A percentile compares a stretch with the other conserved stretches of the same genome.
phyloP scores from a whole-genome alignment of 2,888 invertebrate species.

The Eupithecia pulchellata region DNA sequence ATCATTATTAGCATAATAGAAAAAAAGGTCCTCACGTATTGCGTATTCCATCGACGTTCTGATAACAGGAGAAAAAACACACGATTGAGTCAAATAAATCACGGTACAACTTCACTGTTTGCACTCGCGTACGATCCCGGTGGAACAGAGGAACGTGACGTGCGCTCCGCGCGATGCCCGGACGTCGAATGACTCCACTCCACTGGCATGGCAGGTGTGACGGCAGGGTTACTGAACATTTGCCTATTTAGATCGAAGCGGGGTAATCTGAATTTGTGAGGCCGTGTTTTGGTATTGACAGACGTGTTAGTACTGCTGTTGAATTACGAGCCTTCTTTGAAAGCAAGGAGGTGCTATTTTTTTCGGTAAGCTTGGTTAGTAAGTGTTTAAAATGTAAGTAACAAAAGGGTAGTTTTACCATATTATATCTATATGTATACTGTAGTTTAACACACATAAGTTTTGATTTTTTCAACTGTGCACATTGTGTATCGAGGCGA shows the following conservation, averaged over 20 bases:
- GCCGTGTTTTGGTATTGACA: conserved; percentile 36
- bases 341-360: background rate
- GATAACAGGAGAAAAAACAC: conserved; percentile 54
- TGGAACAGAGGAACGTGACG: conserved; percentile 43
- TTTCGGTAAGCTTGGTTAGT: too few species aligned
- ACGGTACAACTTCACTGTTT: conserved; percentile 66
- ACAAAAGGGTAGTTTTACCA: too few species aligned
- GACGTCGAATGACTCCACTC: conserved; percentile 64
- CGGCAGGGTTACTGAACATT: conserved; percentile 45
- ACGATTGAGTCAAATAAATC: conserved; percentile 68
- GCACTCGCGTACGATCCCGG: conserved; percentile 60
- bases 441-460: background rate
- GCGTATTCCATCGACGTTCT: conserved; percentile 63
- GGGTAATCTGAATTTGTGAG: conserved; percentile 40
- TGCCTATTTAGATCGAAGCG: conserved; percentile 40
- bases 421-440: too few species aligned
- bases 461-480: too few species aligned
- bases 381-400: too few species aligned
- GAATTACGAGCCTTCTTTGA: background rate
- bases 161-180: conserved; percentile 57
- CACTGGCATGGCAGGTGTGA: conserved; percentile 45
- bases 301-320: conserved; percentile 20
- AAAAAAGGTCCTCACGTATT: conserved; percentile 68
- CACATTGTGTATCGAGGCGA: too few species aligned
- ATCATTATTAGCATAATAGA: conserved; percentile 59